Evolutionary conservation across 2,113 vertebrate genomes (phyloP), one percentile per base, ranked within the genome.

Genomic region (Peromyscus californicus): DNA sequence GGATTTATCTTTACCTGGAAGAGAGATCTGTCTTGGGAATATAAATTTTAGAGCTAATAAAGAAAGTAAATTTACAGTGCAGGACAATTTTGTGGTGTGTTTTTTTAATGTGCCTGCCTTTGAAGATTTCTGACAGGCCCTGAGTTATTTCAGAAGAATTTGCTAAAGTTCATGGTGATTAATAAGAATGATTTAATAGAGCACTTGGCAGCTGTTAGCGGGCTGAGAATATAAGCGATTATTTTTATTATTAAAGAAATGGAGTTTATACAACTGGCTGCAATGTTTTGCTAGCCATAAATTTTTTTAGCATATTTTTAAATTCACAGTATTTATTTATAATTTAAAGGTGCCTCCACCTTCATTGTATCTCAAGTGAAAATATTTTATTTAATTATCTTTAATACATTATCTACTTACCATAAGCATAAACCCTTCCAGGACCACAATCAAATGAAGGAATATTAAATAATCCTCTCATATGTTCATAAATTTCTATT

Each of bases 201-300:
- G 26, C 36, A 65, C 33, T 96, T 97, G 78, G 80, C 70, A 95
- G 89, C 65, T 93, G 9, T 72, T 93, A 96, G 67, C 24, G 70
- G 4, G 42, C n/a, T 17, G 48, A 26, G 86, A 95, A 96, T 69
- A 76, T 36, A 57, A 86, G 33, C 8, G 33, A 72, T 95, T 94
- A 82, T 95, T 96, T 96, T 96, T 91, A 89, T 93, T 93, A 61
- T 85, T 97, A 89, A 96, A 95, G 59, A 94, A 74, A 59, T 42
- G 19, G 21, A 83, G 36, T 94, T 85, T 42, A 21, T 90, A 93
- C 91, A 90, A 88, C 16, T 86, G 45, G 33, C 15, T 95, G 54
- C 4, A 26, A 26, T 90, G 13, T 88, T 93, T 92, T 29, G 9
- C 51, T 9, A 45, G 61, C 22, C 74, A 92, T 63, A 80, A 42